Conservation (phyloP, 2,888 invertebrate species). For the Cylloceria caligata region DNA sequence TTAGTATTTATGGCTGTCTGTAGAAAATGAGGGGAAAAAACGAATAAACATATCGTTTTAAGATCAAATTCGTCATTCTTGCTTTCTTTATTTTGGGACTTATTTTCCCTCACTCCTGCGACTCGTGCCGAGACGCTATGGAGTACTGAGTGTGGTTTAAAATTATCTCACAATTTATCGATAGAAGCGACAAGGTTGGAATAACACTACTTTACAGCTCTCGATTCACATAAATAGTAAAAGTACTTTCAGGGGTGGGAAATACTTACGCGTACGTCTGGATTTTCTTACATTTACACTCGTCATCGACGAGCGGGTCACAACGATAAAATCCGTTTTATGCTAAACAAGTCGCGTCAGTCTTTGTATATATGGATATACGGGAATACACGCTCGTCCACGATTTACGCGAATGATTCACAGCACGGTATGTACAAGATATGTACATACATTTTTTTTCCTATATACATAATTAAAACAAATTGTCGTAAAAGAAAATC, state of each 20-base stretch:
- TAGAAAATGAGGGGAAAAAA: slow-evolving; percentile 34
- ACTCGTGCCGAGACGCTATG: not conserved
- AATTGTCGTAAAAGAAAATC: slow-evolving; percentile 17
- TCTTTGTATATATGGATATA: slow-evolving; percentile 57
- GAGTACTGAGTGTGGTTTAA: slow-evolving; percentile 24
- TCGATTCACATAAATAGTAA: slow-evolving; percentile 56
- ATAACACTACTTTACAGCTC: slow-evolving; percentile 53
- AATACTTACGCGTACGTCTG: slow-evolving; percentile 33
- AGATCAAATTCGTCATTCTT: slow-evolving; percentile 30
- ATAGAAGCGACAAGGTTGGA: slow-evolving; percentile 65
- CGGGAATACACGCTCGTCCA: slow-evolving; percentile 46
- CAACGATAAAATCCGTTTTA: slow-evolving; percentile 50
- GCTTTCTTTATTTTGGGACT: slow-evolving; percentile 30
- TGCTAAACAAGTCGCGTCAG: slow-evolving; percentile 57
- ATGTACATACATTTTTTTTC: slow-evolving; percentile 58
- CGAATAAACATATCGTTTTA: slow-evolving; percentile 43
- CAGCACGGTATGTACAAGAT: slow-evolving; percentile 62
- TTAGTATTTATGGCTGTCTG: slow-evolving; percentile 51
- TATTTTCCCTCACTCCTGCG: slow-evolving; percentile 17
- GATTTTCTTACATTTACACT: slow-evolving; percentile 38
- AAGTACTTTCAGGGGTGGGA: slow-evolving; percentile 29
- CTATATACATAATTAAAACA: slow-evolving; percentile 57
- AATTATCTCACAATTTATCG: slow-evolving; percentile 53
- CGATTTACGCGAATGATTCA: slow-evolving; percentile 59
- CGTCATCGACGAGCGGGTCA: slow-evolving; percentile 35